Evolutionary conservation across 2,797 vertebrate genomes (phyloP).

Genomic region (Pelodytes ibericus): DNA sequence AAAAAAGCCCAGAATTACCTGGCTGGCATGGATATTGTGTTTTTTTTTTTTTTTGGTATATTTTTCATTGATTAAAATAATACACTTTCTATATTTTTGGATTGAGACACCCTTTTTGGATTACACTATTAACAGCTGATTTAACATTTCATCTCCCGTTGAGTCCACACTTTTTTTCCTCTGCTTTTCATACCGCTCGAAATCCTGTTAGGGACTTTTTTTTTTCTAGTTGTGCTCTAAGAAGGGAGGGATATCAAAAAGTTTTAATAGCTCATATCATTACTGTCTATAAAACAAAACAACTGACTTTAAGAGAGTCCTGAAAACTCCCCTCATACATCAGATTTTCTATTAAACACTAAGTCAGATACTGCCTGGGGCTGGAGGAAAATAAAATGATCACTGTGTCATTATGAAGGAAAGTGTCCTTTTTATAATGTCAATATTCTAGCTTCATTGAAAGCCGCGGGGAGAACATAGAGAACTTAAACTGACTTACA

Average conservation of each 20-base stretch:
- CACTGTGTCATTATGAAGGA: conserved; percentile 4
- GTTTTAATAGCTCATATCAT: conserved; percentile 21
- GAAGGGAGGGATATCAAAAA: not conserved
- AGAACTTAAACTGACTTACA: conserved; percentile 9
- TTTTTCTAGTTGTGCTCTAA: too few relatives aligned
- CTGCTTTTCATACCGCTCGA: too few relatives aligned
- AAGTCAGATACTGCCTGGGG: not conserved
- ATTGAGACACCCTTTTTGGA: too few relatives aligned
- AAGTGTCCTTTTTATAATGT: conserved; percentile 2
- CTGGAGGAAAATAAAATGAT: not conserved
- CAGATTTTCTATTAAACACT: conserved; percentile 3
- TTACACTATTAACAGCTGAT: too few relatives aligned
- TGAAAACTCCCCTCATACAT: conserved; percentile 4
- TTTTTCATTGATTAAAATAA: too few relatives aligned
- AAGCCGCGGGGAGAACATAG: conserved; percentile 4
- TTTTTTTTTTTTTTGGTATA: too few relatives aligned
- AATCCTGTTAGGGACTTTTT: too few relatives aligned
- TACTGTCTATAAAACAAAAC: not conserved
- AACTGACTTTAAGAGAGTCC: not conserved
- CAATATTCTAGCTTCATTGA: conserved; percentile 1
- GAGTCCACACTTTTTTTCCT: too few relatives aligned
- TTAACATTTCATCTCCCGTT: too few relatives aligned
- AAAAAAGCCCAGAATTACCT: too few relatives aligned
- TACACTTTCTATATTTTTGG: too few relatives aligned
- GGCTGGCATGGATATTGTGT: too few relatives aligned